Conservation (phyloP, 2,113 vertebrate genomes). For the Trochalopteron elliotii region DNA sequence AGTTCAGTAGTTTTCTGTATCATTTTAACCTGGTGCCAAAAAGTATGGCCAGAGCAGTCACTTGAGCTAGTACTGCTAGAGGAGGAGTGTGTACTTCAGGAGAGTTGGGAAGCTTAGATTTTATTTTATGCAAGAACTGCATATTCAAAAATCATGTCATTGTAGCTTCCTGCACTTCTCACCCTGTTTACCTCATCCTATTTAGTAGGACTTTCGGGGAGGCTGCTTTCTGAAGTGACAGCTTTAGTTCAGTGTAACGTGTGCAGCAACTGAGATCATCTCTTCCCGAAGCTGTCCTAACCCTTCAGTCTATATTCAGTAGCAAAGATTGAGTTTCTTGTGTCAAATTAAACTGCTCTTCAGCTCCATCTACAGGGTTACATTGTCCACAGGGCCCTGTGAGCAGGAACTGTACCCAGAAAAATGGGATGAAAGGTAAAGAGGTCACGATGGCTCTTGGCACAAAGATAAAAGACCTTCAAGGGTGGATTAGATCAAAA, state of each 20-base stretch:
- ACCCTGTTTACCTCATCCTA: neutral
- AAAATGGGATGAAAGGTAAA: neutral
- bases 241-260: neutral
- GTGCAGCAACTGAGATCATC: slow-evolving; percentile 23
- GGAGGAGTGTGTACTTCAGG: neutral
- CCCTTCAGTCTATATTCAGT: slow-evolving; percentile 50
- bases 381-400: neutral
- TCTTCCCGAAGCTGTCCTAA: neutral
- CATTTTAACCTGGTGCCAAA: neutral
- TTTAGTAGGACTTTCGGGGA: neutral
- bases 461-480: neutral
- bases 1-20: neutral
- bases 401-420: neutral
- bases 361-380: slow-evolving; percentile 43
- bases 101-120: neutral
- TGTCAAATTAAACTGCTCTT: neutral
- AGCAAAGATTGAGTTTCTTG: slow-evolving; percentile 38
- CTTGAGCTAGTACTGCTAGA: neutral
- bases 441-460: neutral
- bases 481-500: neutral
- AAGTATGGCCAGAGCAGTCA: neutral
- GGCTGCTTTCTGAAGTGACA: neutral
- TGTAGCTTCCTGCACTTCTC: neutral
- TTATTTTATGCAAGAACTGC: neutral
- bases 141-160: neutral